A percentile compares a stretch with the other conserved stretches of the same genome.
Evolutionary conservation across 2,113 vertebrate species (phyloP).

Genomic region (Seriola rivoliana): DNA sequence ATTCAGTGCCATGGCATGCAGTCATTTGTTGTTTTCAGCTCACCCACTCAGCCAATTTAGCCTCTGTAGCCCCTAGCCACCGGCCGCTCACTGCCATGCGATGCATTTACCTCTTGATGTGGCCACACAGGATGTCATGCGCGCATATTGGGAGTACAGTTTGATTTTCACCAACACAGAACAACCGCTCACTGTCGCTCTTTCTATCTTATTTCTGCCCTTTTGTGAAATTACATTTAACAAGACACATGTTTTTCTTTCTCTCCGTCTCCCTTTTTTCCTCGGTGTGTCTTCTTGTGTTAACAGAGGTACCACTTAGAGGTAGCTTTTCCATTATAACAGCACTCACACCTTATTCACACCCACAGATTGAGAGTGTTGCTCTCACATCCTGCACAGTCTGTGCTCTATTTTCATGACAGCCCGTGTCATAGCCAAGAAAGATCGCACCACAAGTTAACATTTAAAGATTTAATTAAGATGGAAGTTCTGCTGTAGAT

Average conservation of each 20-base stretch:
- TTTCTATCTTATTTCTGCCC: background rate
- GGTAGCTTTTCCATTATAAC: constrained; percentile 57
- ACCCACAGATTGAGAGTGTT: constrained; percentile 70
- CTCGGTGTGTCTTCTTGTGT: constrained; percentile 2
- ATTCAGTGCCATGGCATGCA: background rate
- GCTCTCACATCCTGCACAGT: constrained; percentile 64
- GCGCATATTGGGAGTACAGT: background rate
- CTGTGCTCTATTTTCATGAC: constrained; percentile 59
- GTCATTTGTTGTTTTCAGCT: constrained; percentile 9
- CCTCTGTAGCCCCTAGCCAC: background rate
- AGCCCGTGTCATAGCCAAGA: constrained; percentile 42
- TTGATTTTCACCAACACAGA: constrained; percentile 3
- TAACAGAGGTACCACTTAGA: constrained; percentile 45
- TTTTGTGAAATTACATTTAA: constrained; percentile 8
- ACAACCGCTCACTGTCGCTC: background rate
- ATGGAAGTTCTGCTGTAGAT: constrained; percentile 27
- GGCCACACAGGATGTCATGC: background rate
- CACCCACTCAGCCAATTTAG: background rate
- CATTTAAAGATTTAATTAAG: constrained; percentile 60
- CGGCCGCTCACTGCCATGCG: background rate
- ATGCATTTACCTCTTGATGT: constrained; percentile 19
- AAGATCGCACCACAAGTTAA: constrained; percentile 61
- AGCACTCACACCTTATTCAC: constrained; percentile 73
- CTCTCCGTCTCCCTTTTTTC: background rate
- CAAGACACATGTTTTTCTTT: background rate